Base-by-base conservation (phyloP, 2,113 vertebrate genomes). In the Aphyosemion australe region DNA sequence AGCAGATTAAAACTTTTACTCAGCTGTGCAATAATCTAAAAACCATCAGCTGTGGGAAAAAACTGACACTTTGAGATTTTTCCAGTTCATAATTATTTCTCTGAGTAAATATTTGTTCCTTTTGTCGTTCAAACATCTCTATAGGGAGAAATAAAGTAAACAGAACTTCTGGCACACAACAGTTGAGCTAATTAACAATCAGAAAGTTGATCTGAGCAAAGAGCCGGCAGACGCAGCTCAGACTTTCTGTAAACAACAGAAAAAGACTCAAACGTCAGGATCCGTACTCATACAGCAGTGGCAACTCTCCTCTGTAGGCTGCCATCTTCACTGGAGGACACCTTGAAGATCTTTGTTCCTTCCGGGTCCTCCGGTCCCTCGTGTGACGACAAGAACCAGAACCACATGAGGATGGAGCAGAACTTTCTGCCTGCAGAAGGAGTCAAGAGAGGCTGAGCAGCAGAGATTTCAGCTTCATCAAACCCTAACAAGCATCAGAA, bases 201-300 rank as follows among this genome's bases (percentile, higher is more conserved):
- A 54, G 56, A 62, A 75, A 69, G 58, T 2, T 51, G 34, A 21
- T 65, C 51, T 20, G 11, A 51, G 48, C 26, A 31, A 5, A 62
- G 49, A 18, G 16, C 16, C n/a, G 15, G n/a, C 7, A 7, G 16
- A 19, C 46, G 5, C 46, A 18, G 46, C n/a, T 5, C 16, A 8
- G 45, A 16, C 6, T 47, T 2, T 12, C 8, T 49, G n/a, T 11
- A 19, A 19, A 49, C n/a, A 5, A 5, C 12, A 20, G 21, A 42
- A 4, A 42, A 42, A 10, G 34, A 37, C 9, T 37, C 34, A 37
- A 10, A 37, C 34, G 4, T 37, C 34, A 37, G 34, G 34, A 8
- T 37, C 9, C 34, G 81, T 67, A 90, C 89, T 91, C 86, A 13
- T 88, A 89, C 87, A 0, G 89, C 88, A 0, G 88, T 91, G 11